Evolutionary conservation across 1,140 invertebrate species (phyloP).

Genomic region (Dendrolimus kikuchii): DNA sequence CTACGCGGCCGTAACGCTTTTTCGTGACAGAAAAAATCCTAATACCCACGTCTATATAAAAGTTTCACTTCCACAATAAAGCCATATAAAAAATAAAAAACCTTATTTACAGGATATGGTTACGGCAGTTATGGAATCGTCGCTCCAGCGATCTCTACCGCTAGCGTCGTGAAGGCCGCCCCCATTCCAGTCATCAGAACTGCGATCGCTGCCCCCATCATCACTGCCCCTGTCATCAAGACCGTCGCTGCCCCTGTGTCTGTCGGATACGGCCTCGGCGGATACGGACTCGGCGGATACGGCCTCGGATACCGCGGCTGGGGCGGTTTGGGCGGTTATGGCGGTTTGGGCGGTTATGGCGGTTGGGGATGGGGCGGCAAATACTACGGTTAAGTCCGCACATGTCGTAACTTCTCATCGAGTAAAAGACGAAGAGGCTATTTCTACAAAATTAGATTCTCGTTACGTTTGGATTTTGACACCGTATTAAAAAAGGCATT

Average conservation of each 20-base stretch:
- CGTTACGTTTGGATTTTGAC: conserved; percentile 20
- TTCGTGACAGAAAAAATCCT: too few species aligned
- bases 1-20: too few species aligned
- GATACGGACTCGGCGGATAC: conserved; percentile 12
- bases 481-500: conserved; percentile 31
- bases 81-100: too few species aligned
- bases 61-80: too few species aligned
- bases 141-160: conserved; percentile 40
- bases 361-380: conserved; percentile 12
- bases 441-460: conserved; percentile 12
- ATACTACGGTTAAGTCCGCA: conserved; percentile 9
- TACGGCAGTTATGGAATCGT: conserved; percentile 20
- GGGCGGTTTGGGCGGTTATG: conserved; percentile 17
- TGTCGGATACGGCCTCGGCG: conserved; percentile 13
- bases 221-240: conserved; percentile 35
- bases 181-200: conserved; percentile 46
- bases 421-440: conserved; percentile 12
- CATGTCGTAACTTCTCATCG: background rate
- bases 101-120: background rate
- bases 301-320: conserved; percentile 15
- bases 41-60: too few species aligned
- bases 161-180: conserved; percentile 41
- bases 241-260: conserved; percentile 24
- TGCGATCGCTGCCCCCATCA: conserved; percentile 30
- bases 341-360: conserved; percentile 11